Evolutionary conservation across 2,113 vertebrate genomes (phyloP), one percentile per base, ranked within the genome.

Genomic region (Oncorhynchus nerka): DNA sequence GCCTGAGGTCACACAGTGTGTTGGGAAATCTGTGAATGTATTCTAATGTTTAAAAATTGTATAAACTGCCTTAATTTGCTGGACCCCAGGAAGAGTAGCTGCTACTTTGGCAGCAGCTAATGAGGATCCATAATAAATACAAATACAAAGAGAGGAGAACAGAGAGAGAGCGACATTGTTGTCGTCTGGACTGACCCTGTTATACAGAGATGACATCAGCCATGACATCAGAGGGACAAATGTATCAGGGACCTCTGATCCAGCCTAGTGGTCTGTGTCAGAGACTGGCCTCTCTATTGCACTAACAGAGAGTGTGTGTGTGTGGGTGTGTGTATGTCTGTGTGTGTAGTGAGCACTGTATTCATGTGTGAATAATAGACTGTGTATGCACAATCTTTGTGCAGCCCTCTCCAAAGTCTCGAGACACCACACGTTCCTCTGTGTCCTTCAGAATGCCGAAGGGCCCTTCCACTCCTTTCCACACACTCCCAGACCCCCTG

Each of bases 221-320:
- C 11, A 34, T 74, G 64, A 78, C 22, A 62, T 71, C 75, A 80
- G 5, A 74, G 16, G 45, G 64, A 32, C 11, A 68, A 77, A 61
- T 28, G 73, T 71, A 79, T 74, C 32, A 32, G 19, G 59, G 55
- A 65, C 62, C n/a, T 68, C 30, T 39, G 16, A 26, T 62, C 57
- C 70, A 61, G 57, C 30, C 22, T 4, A 16, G 6, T 45, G 59
- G 32, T 22, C n/a, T 6, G 61, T 24, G 34, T 16, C 49, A 67
- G 59, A 59, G 22, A 45, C 39, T 45, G 28, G 64, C 19, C 11
- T 9, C n/a, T n/a, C n/a, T n/a, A n/a, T n/a, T n/a, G n/a, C n/a
- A n/a, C 26, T 13, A 45, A 6, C 16, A 64, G 9, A n/a, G n/a
- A n/a, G n/a, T n/a, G n/a, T n/a, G 7, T 39, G 34, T 8, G 5